phyloP scores from a whole-genome alignment of 2,888 invertebrate species.

The Panorpa germanica region DNA sequence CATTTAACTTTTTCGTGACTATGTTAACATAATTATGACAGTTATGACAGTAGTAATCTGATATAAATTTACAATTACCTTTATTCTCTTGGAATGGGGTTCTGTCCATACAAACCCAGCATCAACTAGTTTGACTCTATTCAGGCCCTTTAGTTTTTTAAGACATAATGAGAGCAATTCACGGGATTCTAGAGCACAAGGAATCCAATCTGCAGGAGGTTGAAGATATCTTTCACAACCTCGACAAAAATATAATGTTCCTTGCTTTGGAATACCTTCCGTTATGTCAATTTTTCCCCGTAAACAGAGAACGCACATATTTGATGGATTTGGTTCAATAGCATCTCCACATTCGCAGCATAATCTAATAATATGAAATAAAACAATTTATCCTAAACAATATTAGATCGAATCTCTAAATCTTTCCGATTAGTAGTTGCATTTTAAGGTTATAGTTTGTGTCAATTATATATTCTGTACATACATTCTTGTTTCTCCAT shows the following conservation, averaged over 20 bases:
- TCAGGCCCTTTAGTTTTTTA: constrained; percentile 78
- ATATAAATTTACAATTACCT: constrained; percentile 32
- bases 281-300: constrained; percentile 87
- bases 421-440: no score
- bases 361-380: constrained; percentile 33
- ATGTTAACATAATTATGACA: no score
- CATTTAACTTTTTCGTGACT: no score
- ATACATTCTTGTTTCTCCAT: no score
- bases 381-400: constrained; percentile 7
- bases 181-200: constrained; percentile 70
- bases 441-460: no score
- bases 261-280: constrained; percentile 89
- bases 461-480: no score
- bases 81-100: constrained; percentile 93
- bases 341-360: constrained; percentile 89
- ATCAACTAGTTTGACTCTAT: constrained; percentile 79
- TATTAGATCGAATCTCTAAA: no score
- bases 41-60: neutral
- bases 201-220: constrained; percentile 79
- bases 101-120: constrained; percentile 98
- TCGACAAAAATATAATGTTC: constrained; percentile 72
- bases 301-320: constrained; percentile 93
- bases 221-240: constrained; percentile 90
- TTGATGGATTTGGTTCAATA: constrained; percentile 90
- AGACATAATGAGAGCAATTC: constrained; percentile 81